Evolutionary conservation across 2,113 vertebrate species (phyloP), one percentile per base, ranked within the genome.

Genomic region (Coreoperca whiteheadi): DNA sequence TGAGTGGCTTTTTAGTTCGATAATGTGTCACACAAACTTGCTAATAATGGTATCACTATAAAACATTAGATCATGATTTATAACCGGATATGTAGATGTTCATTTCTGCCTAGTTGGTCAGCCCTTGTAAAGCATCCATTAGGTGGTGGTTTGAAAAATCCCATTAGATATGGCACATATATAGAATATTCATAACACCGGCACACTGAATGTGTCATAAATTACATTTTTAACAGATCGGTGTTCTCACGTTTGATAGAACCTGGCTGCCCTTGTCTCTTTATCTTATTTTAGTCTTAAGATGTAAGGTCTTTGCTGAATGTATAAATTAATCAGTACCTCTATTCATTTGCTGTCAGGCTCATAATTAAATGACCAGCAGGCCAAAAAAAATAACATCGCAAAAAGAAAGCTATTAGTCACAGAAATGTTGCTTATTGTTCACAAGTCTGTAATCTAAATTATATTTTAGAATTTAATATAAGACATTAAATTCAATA

Each of bases 121-220:
- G 20, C 28, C 43, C 25, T 23, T 71, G 63, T 39, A 53, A 69
- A 63, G 41, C 11, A 81, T 71, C 21, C 34, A 83, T 75, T 57
- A 56, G 37, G 39, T 28, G 0, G 25, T 63, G 39, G 61, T 77
- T 71, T 67, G 72, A 73, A 32, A 76, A 12, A 41, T 54, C 57
- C 69, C 57, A 60, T 78, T 60, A 69, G 9, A 82, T 32, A 54
- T 25, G 54, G 9, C 57, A 37, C 32, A 25, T 53, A 15, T 16
- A 75, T 59, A 6, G 77, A 77, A 79, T 66, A 77, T 80, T 85
- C 37, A 74, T 65, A 25, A 48, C 25, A 65, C 56, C 68, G 28
- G 61, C 54, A 76, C 14, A 28, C 21, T 56, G 15, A 61, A 39
- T 53, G 15, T 65, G 43, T 78, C 32, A 53, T 23, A 61, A 74